phyloP scores from a whole-genome alignment of 1,140 invertebrate species.

The Marisa cornuarietis region DNA sequence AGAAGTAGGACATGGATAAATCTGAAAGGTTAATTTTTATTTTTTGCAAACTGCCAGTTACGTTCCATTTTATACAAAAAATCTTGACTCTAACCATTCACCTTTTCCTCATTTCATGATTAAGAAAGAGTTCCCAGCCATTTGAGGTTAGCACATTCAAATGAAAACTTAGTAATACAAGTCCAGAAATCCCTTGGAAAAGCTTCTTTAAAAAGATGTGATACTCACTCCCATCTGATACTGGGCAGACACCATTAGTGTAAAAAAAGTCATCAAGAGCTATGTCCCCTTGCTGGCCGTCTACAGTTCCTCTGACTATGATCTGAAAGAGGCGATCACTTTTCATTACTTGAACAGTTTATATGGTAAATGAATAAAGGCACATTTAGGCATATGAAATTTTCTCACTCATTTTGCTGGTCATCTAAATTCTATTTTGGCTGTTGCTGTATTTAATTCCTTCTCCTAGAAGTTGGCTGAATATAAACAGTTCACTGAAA shows the following conservation, averaged over 20 bases:
- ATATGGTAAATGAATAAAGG: too few relatives aligned
- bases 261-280: slow-evolving; percentile 66
- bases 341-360: too few relatives aligned
- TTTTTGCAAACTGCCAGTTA: background rate
- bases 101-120: background rate
- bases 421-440: too few relatives aligned
- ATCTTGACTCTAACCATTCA: background rate
- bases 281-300: slow-evolving; percentile 57
- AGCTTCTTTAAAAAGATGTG: background rate
- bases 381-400: background rate
- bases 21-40: background rate
- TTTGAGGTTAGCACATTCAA: background rate
- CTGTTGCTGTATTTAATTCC: too few relatives aligned
- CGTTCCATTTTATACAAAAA: background rate
- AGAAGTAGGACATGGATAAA: background rate
- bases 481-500: too few relatives aligned
- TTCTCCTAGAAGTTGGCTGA: too few relatives aligned
- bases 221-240: slow-evolving; percentile 15
- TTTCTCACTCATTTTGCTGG: too few relatives aligned
- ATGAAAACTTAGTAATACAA: background rate
- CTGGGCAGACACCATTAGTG: slow-evolving; percentile 53
- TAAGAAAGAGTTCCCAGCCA: background rate
- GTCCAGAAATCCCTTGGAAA: background rate
- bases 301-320: slow-evolving; percentile 49
- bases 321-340: slow-evolving; percentile 30